phyloP scores from a whole-genome alignment of 23 tunicate genomes.

The Corella eumyota region DNA sequence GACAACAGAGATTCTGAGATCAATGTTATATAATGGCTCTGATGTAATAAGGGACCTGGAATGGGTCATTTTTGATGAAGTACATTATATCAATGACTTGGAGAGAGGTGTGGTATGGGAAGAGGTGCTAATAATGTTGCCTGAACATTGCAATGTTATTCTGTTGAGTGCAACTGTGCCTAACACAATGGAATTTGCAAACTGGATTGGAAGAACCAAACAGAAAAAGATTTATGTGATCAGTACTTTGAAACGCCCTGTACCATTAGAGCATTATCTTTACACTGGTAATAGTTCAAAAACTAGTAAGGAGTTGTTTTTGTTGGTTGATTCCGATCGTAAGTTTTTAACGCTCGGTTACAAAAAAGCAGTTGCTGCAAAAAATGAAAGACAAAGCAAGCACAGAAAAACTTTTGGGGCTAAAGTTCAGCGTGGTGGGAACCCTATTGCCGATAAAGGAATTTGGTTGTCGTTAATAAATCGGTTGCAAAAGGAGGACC shows the following conservation, averaged over 20 bases:
- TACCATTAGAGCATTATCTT: slow-evolving; percentile 83
- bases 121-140: slow-evolving; percentile 95
- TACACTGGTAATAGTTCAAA: slow-evolving; percentile 96
- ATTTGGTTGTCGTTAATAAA: slow-evolving; percentile 85
- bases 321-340: slow-evolving; percentile 61
- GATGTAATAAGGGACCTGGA: slow-evolving; percentile 94
- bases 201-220: slow-evolving; percentile 92
- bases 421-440: slow-evolving; percentile 27
- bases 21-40: slow-evolving; percentile 96
- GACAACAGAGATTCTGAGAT: slow-evolving; percentile 98
- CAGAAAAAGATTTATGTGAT: slow-evolving; percentile 83
- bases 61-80: slow-evolving; percentile 99
- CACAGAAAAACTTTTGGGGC: slow-evolving; percentile 72
- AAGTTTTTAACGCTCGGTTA: slow-evolving; percentile 51
- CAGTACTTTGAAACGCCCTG: slow-evolving; percentile 88
- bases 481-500: slow-evolving; percentile 55
- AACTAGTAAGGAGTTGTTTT: slow-evolving; percentile 85
- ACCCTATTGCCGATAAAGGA: slow-evolving; percentile 51
- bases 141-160: slow-evolving; percentile 81
- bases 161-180: slow-evolving; percentile 95
- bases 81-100: slow-evolving; percentile 95
- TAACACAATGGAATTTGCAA: slow-evolving; percentile 89
- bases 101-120: slow-evolving; percentile 99
- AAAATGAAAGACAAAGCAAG: slow-evolving; percentile 53
- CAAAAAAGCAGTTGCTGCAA: slow-evolving; percentile 77